A percentile compares a stretch with the other conserved stretches of the same genome.
Evolutionary conservation across 2,113 vertebrate species (phyloP).

Genomic region (Pongo pygmaeus): DNA sequence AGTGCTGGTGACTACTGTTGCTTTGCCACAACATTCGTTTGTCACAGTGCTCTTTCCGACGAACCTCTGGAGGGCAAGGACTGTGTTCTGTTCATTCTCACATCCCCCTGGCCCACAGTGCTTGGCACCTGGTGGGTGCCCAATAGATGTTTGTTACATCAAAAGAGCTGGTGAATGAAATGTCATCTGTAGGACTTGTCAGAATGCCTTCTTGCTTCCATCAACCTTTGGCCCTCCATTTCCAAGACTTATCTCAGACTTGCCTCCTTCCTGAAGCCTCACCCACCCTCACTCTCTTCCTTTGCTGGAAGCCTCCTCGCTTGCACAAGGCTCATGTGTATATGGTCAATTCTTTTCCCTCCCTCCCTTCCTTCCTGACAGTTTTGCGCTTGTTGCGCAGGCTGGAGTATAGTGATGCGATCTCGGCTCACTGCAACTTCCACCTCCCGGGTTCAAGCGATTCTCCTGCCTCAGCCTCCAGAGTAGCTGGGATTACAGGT

Average conservation of each 20-base stretch:
- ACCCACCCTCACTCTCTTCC: not conserved
- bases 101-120: not conserved
- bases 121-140: not conserved
- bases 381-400: too few species aligned
- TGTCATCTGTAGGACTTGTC: not conserved
- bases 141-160: not conserved
- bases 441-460: too few species aligned
- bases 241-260: not conserved
- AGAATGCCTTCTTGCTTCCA: not conserved
- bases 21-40: not conserved
- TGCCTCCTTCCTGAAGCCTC: not conserved
- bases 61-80: not conserved
- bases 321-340: rapidly evolving
- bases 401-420: too few species aligned
- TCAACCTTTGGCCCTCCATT: not conserved
- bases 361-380: too few species aligned
- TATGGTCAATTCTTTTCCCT: too few species aligned
- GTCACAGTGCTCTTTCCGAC: not conserved
- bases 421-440: too few species aligned
- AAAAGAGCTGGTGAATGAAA: rapidly evolving
- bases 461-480: too few species aligned
- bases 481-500: too few species aligned
- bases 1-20: not conserved
- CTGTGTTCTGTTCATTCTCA: not conserved
- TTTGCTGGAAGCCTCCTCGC: not conserved